A percentile compares a stretch with the other conserved stretches of the same genome.
phyloP scores from a whole-genome alignment of 2,113 vertebrate species.

The Corythornis cristatus region DNA sequence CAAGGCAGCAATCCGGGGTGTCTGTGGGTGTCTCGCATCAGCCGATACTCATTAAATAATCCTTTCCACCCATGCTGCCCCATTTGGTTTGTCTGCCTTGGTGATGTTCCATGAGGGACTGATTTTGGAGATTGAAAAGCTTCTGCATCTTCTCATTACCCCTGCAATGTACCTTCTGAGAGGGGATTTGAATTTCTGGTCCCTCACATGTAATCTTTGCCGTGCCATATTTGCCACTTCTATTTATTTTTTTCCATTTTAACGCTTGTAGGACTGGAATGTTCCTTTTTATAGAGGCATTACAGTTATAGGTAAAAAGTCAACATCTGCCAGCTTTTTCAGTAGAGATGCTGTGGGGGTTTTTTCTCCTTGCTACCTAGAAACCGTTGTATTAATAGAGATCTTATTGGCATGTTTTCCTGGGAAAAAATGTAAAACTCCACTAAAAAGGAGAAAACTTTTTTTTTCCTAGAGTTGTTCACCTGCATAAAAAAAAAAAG shows the following conservation, averaged over 20 bases:
- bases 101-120: constrained; percentile 1
- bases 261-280: background rate
- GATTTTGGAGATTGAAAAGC: constrained; percentile 50
- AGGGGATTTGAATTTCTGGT: constrained; percentile 38
- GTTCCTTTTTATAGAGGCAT: constrained; percentile 12
- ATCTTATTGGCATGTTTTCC: background rate
- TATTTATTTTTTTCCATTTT: constrained; percentile 46
- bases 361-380: constrained; percentile 31
- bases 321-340: constrained; percentile 43
- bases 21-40: constrained; percentile 5
- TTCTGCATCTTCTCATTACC: constrained; percentile 54
- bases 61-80: constrained; percentile 10
- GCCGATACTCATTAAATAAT: constrained; percentile 56
- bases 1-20: background rate
- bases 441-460: background rate
- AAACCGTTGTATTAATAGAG: constrained; percentile 9
- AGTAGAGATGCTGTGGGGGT: background rate
- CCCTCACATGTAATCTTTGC: background rate
- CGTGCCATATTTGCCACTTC: background rate
- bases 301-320: constrained; percentile 1
- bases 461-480: background rate
- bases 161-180: constrained; percentile 28
- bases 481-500: background rate
- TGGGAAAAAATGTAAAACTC: background rate
- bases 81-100: background rate